These are phyloP conservation scores for Myotis davidii DNA, from an alignment of 2,113 vertebrate species.

Conservation along the genomic window DNA sequence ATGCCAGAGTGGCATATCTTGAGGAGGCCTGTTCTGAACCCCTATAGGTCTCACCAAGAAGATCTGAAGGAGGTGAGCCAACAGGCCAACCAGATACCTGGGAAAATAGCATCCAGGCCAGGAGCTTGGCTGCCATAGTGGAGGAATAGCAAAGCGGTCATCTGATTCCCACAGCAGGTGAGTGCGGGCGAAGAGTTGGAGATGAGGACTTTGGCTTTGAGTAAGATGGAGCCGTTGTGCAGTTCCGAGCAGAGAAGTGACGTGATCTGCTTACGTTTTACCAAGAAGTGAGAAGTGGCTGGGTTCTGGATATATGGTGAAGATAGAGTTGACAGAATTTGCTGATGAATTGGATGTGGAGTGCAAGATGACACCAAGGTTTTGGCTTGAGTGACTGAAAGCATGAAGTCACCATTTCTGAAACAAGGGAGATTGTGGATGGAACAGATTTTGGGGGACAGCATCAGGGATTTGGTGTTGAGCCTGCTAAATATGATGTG, in stretches of 20 bases:
- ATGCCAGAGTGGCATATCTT: neutral
- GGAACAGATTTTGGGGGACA: neutral
- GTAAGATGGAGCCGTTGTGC: neutral
- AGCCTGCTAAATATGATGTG: neutral
- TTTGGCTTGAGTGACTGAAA: neutral
- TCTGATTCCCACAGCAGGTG: neutral
- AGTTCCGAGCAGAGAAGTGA: neutral
- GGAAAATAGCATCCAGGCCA: neutral
- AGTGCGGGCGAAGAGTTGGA: neutral
- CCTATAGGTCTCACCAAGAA: neutral
- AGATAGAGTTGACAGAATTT: neutral
- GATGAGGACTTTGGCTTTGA: neutral
- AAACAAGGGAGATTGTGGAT: neutral
- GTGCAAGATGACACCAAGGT: neutral
- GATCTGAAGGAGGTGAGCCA: neutral
- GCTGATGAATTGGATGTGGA: neutral
- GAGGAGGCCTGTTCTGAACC: neutral
- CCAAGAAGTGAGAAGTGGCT: neutral
- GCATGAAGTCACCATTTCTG: neutral
- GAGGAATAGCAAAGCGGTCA: neutral
- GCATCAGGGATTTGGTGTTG: neutral
- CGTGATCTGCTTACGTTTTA: neutral
- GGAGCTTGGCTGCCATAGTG: neutral
- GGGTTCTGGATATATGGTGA: neutral
- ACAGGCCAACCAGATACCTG: neutral